Evolutionary conservation across 2,113 vertebrate genomes (phyloP), one percentile per base, ranked within the genome.

Genomic region (Tor tambroides): DNA sequence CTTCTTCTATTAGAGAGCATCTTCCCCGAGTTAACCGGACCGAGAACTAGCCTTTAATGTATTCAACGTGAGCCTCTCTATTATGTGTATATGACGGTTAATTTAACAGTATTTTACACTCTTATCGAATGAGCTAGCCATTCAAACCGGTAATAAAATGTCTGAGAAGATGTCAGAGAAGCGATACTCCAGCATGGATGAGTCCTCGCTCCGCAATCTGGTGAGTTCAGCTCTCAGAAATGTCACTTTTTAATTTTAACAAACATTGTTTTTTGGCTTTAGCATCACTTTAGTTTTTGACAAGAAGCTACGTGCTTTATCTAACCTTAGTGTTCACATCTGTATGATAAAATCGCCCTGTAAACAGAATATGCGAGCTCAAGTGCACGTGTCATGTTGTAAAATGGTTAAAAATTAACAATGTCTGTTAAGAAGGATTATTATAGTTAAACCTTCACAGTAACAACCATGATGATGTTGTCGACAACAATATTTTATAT

Each of bases 131-230:
- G 30, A 69, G 19, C 3, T 30, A 38, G 17, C 32, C 19, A 2
- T 72, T 38, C 32, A 35, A 5, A 10, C 12, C 63, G 28, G 6
- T 67, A 17, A 17, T 30, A 67, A 67, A 7, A 30, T 10, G 30
- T 76, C 14, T 15, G 43, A 76, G 74, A 26, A 15, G 10, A 87
- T 89, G 88, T 80, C 86, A 1, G 88, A 89, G 6, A 84, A 71
- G 3, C 77, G 41, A 12, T 89, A 79, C 38, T 89, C 86, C 23
- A 83, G 71, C 43, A 54, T 89, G 86, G 88, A 89, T 69, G 88
- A 89, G 87, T 78, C 79, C 1, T 78, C 88, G 3, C 88, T 89
- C 54, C 88, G 84, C 54, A 87, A 41, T 41, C 46, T 89, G 88
- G 88, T 89, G 74, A 87, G 88, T 87, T 43, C 61, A 46, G 54